phyloP scores from a whole-genome alignment of 1,140 invertebrate genomes.

The Periplaneta americana region DNA sequence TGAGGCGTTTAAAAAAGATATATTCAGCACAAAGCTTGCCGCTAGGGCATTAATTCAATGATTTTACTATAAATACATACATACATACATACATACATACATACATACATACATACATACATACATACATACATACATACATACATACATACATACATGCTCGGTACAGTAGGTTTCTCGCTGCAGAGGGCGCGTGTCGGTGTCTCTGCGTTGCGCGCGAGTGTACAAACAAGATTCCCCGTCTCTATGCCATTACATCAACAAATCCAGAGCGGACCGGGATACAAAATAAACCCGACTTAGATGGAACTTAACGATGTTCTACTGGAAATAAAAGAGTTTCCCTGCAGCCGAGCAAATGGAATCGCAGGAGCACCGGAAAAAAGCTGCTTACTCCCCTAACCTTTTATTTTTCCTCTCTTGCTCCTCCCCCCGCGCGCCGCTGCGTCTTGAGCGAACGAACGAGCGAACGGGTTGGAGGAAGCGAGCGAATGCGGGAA shows the following conservation, averaged over 20 bases:
- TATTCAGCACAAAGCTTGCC: too few species aligned
- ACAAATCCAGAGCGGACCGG: slow-evolving; percentile 16
- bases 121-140: too few species aligned
- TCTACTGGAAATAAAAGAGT: slow-evolving; percentile 24
- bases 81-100: too few species aligned
- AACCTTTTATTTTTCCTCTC: slow-evolving; percentile 12
- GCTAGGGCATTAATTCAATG: too few species aligned
- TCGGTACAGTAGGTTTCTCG: neutral
- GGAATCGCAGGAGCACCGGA: slow-evolving; percentile 25
- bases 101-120: too few species aligned
- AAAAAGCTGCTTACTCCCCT: slow-evolving; percentile 25
- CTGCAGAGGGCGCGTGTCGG: neutral
- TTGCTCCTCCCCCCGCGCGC: neutral
- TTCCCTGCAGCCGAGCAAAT: slow-evolving; percentile 22
- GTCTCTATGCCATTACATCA: slow-evolving; percentile 17
- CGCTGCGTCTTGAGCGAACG: neutral
- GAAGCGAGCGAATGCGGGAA: neutral
- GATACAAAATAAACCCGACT: slow-evolving; percentile 24
- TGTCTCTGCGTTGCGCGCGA: neutral
- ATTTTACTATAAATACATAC: too few species aligned
- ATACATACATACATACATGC: too few species aligned
- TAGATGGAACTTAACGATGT: slow-evolving; percentile 26
- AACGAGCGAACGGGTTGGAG: neutral
- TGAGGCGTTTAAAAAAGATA: too few species aligned
- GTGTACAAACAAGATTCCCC: neutral